Evolutionary conservation across 1,140 invertebrate genomes (phyloP).

Genomic region (Caenorhabditis brenneri): DNA sequence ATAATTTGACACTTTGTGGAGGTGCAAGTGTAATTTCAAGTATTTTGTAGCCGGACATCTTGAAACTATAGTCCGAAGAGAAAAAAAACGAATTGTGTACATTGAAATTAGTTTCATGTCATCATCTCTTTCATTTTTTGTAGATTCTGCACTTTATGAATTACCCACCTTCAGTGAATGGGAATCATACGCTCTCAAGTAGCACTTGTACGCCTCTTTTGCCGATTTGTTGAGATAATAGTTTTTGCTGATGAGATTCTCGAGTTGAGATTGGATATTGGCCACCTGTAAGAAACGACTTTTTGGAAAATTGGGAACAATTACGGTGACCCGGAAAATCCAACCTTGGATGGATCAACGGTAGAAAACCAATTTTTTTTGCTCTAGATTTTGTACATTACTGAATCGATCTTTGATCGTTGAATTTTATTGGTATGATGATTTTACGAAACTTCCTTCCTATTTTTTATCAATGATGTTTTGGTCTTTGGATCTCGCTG

Average conservation of each 20-base stretch:
- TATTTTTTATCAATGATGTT: not conserved
- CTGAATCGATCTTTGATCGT: not conserved
- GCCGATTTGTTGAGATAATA: constrained; percentile 93
- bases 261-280: constrained; percentile 78
- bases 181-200: constrained; percentile 92
- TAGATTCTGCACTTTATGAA: not conserved
- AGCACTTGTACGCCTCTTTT: constrained; percentile 95
- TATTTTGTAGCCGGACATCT: constrained; percentile 36
- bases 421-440: not conserved
- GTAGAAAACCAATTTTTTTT: no score
- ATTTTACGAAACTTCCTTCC: not conserved
- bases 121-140: not conserved
- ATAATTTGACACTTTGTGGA: not conserved
- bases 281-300: constrained; percentile 56
- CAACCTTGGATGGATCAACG: no score
- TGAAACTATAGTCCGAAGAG: not conserved
- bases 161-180: constrained; percentile 82
- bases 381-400: no score
- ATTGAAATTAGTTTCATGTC: constrained; percentile 28
- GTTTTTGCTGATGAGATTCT: constrained; percentile 91
- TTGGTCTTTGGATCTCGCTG: not conserved
- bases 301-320: no score
- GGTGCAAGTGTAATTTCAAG: not conserved
- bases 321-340: no score
- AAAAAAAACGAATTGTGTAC: not conserved